Conservation (phyloP, 30 jellyfish, hydroid and myxozoan species). For the Hydra vulgaris region DNA sequence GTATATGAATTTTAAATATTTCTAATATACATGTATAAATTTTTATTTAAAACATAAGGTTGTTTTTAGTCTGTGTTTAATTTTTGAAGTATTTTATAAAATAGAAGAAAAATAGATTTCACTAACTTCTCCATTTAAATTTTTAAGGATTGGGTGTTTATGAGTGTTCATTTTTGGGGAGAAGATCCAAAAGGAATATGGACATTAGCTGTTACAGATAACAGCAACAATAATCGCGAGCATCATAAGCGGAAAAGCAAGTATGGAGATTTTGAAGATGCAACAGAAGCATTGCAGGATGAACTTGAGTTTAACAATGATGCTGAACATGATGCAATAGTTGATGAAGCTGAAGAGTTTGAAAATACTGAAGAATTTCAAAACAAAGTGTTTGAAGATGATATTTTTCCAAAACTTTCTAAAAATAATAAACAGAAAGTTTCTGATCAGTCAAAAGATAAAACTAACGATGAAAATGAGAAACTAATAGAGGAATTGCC, state of each 20-base stretch:
- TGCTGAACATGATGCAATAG: conserved; percentile 23
- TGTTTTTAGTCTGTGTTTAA: too few relatives aligned
- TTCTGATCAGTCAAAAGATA: neutral
- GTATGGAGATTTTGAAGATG: conserved; percentile 92
- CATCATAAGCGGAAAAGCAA: conserved; percentile 63
- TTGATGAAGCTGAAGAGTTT: conserved; percentile 25
- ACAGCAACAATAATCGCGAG: conserved; percentile 58
- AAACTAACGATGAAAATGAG: neutral
- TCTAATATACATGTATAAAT: too few relatives aligned
- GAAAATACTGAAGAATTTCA: conserved; percentile 47
- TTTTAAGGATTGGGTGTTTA: conserved; percentile 97
- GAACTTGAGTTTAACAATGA: conserved; percentile 27
- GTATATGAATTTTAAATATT: too few relatives aligned
- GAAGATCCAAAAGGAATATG: conserved; percentile 97
- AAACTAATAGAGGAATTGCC: neutral
- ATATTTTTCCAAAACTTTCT: neutral
- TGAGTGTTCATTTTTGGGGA: conserved; percentile 99
- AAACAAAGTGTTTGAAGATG: conserved; percentile 24
- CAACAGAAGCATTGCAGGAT: conserved; percentile 88
- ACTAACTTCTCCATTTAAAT: too few relatives aligned
- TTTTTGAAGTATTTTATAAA: too few relatives aligned
- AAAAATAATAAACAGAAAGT: neutral
- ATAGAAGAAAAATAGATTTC: too few relatives aligned
- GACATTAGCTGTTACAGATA: conserved; percentile 96
- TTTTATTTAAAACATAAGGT: too few relatives aligned